phyloP scores from a whole-genome alignment of 2,113 vertebrate genomes.

The Zosterops lateralis region DNA sequence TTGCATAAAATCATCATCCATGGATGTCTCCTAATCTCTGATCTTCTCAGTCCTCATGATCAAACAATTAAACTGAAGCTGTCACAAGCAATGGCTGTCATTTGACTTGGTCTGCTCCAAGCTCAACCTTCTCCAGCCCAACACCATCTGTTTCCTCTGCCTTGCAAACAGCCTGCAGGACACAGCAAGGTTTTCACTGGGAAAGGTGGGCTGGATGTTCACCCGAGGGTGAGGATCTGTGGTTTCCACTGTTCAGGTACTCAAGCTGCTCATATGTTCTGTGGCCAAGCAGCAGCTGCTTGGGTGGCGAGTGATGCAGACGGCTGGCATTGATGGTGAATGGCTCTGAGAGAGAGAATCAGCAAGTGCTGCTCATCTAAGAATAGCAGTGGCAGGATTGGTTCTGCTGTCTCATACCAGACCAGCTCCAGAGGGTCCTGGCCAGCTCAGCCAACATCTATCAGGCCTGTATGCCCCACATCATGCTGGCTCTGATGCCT shows the following conservation, averaged over 20 bases:
- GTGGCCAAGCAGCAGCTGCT: background rate
- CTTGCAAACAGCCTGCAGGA: background rate
- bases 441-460: background rate
- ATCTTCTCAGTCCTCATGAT: background rate
- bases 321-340: background rate
- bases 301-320: background rate
- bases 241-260: background rate
- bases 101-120: background rate
- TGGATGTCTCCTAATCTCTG: background rate
- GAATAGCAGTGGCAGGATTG: background rate
- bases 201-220: background rate
- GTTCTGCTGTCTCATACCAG: background rate
- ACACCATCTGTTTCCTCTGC: background rate
- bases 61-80: background rate
- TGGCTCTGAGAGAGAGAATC: background rate
- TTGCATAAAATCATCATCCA: background rate
- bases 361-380: background rate
- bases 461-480: background rate
- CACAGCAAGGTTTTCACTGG: background rate
- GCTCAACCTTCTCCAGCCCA: background rate
- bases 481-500: rapidly evolving
- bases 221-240: background rate
- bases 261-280: background rate
- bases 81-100: background rate
- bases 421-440: background rate